Evolutionary conservation across 2,797 vertebrate genomes (phyloP), one percentile per base, ranked within the genome.

Genomic region (Triplophysa yarkandensis): DNA sequence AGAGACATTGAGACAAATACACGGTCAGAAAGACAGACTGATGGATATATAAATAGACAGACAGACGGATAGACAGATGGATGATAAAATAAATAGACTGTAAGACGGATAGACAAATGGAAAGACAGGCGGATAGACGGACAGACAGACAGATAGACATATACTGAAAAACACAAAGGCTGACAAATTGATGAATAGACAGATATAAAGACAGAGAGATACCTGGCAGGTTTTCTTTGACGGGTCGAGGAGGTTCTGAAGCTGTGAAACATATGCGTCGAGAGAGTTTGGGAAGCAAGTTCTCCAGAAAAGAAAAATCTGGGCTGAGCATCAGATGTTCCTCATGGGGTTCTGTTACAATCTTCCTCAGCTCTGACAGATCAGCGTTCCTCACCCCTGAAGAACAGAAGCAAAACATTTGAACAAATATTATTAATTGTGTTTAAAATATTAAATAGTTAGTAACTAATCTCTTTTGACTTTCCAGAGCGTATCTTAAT

Each of bases 241-340:
- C 74, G 0, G 95, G 93, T 2, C 82, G 89, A 0, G 95, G 95
- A 0, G 95, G 93, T 52, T 96, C 95, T 0, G 95, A 95, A 8
- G 94, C 91, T 1, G 92, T 91, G 73, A 95, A 86, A 73, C 95
- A 97, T 39, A 97, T 71, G 64, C 94, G 86, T 34, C 94, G 90
- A 14, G 93, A 92, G 63, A 97, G 86, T 63, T 92, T 94, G 55
- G 90, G 91, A 23, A 92, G 88, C 52, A 94, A 60, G 0, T 17
- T 28, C 4, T 88, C 81, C 58, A 95, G 88, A 19, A 84, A 80
- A 27, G 87, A 87, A 78, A 90, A 93, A 77, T 94, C 93, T 0
- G 84, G 43, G 2, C 76, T 80, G 0, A 88, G 83, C 57, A 97
- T 82, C 10, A 93, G 27, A 10, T 97, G 93, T 77, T 97, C 95